Evolutionary conservation across 53 echinoderm and acorn worm genomes (phyloP).

Genomic region (Luidia sarsii): DNA sequence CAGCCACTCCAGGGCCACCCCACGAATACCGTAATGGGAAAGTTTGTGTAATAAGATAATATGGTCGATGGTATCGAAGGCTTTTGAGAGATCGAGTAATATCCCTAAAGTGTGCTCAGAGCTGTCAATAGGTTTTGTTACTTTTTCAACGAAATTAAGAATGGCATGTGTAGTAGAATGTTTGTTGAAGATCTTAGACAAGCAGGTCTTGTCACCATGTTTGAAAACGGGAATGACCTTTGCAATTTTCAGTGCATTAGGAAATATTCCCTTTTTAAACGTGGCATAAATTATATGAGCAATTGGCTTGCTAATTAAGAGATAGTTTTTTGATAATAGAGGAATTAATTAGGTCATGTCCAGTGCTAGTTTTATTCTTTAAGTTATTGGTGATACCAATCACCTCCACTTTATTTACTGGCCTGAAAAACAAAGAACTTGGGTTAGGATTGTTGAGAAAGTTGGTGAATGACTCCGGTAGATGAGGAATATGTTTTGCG

Average conservation of each 20-base stretch:
- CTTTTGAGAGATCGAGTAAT: conserved; percentile 55
- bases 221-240: conserved; percentile 30
- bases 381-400: background rate
- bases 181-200: conserved; percentile 34
- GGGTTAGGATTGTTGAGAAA: too few relatives aligned
- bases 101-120: conserved; percentile 25
- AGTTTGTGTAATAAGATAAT: conserved; percentile 1
- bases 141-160: conserved; percentile 21
- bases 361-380: background rate
- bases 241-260: conserved; percentile 35
- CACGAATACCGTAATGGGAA: background rate
- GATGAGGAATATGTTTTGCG: too few relatives aligned
- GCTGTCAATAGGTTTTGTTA: conserved; percentile 17
- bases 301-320: conserved; percentile 5
- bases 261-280: conserved; percentile 21
- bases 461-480: too few relatives aligned
- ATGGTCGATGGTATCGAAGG: conserved; percentile 56
- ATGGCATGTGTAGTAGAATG: conserved; percentile 38
- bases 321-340: background rate
- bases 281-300: conserved; percentile 25
- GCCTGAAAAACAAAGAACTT: background rate
- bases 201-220: background rate
- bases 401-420: background rate
- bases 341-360: background rate
- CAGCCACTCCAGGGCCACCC: background rate